These are phyloP conservation scores for Xanthorhoe designata DNA, from an alignment of 2,888 invertebrate genomes.

Conservation along the genomic window DNA sequence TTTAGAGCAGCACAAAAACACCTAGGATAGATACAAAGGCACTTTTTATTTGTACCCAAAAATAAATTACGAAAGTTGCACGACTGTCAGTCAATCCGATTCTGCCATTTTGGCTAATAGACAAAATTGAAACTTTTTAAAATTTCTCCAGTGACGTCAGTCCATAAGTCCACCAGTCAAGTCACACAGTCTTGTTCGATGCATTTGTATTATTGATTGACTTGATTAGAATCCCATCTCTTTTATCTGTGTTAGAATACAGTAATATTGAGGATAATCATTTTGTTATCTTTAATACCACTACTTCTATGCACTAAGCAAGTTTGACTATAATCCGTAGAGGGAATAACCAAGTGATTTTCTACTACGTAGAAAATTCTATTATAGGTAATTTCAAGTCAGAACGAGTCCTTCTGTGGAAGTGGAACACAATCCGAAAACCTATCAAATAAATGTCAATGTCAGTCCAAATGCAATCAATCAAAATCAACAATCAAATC, in stretches of 20 bases:
- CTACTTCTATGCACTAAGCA: too few species aligned
- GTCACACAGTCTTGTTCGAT: too few species aligned
- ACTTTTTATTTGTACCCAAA: constrained; percentile 71
- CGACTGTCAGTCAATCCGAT: constrained; percentile 81
- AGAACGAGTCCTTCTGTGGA: neutral
- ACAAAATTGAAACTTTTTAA: constrained; percentile 50
- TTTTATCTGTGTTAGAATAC: too few species aligned
- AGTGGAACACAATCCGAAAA: neutral
- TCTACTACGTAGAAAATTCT: too few species aligned
- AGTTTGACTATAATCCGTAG: too few species aligned
- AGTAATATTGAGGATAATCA: too few species aligned
- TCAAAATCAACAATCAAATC: neutral
- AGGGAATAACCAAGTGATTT: too few species aligned
- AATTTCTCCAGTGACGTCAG: constrained; percentile 25
- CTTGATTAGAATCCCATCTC: too few species aligned
- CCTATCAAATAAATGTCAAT: neutral
- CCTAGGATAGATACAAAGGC: constrained; percentile 60
- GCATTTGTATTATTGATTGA: too few species aligned
- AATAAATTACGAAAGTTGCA: constrained; percentile 81
- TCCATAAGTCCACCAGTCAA: too few species aligned
- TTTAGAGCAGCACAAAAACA: constrained; percentile 54
- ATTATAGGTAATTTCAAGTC: neutral
- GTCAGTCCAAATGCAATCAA: too few species aligned
- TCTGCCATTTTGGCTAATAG: constrained; percentile 81
- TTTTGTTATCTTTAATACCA: too few species aligned